Conservation (phyloP, 2,113 vertebrate genomes). For the Aegotheles bennettii region DNA sequence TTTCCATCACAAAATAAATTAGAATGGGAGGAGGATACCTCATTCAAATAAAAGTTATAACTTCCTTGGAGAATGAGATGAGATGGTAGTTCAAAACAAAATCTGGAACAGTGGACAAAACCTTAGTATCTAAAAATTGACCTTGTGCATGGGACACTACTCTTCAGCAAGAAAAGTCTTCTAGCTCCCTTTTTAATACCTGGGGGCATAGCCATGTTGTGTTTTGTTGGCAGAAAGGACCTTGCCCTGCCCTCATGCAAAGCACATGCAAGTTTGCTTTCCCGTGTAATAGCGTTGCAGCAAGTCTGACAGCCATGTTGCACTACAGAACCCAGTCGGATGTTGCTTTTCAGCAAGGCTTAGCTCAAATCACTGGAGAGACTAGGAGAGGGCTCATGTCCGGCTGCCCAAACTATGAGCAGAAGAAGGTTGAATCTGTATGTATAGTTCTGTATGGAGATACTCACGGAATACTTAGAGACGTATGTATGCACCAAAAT, state of each 20-base stretch:
- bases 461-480: background rate
- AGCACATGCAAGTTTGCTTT: background rate
- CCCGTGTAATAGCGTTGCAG: fast-evolving
- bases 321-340: background rate
- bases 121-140: background rate
- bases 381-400: background rate
- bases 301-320: background rate
- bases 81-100: background rate
- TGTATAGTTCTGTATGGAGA: background rate
- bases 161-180: background rate
- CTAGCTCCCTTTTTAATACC: background rate
- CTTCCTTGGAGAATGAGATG: background rate
- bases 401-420: background rate
- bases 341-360: background rate
- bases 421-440: background rate
- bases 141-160: background rate
- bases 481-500: background rate
- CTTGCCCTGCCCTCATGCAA: background rate
- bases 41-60: background rate
- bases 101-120: background rate
- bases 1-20: background rate
- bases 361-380: background rate
- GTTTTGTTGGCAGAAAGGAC: background rate
- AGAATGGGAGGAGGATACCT: background rate
- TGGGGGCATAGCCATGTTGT: background rate